A percentile compares a stretch with the other conserved stretches of the same genome.
phyloP scores from a whole-genome alignment of 2,113 vertebrate genomes.

The Aldabrachelys gigantea region DNA sequence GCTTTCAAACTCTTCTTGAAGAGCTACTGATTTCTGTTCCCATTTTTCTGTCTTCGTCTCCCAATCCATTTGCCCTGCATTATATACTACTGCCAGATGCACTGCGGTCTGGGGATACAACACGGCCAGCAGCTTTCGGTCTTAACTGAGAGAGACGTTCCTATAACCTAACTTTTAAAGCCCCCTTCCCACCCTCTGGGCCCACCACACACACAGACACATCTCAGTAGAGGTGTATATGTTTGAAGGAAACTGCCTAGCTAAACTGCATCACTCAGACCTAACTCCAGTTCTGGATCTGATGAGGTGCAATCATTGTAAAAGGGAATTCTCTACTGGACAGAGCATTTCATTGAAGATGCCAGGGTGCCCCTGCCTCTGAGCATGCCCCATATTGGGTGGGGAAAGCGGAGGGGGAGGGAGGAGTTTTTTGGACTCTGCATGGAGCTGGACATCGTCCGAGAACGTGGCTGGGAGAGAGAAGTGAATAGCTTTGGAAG shows the following conservation, averaged over 20 bases:
- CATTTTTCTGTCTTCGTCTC: too few relatives aligned
- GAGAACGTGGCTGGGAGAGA: accelerated
- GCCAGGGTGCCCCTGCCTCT: neutral
- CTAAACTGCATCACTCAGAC: too few relatives aligned
- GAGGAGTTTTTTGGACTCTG: neutral
- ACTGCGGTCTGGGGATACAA: too few relatives aligned
- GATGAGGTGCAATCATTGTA: neutral
- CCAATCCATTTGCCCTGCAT: too few relatives aligned
- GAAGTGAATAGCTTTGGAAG: neutral
- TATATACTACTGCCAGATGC: too few relatives aligned
- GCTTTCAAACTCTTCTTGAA: too few relatives aligned
- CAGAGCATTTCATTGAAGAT: neutral
- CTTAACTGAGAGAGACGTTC: neutral
- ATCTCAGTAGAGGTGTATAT: too few relatives aligned
- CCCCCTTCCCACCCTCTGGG: too few relatives aligned
- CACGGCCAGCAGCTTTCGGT: accelerated
- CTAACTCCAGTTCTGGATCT: neutral
- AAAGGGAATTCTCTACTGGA: neutral
- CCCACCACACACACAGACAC: too few relatives aligned
- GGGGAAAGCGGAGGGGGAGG: neutral
- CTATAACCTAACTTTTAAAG: neutral
- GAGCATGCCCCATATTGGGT: neutral
- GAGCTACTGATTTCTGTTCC: too few relatives aligned
- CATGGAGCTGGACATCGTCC: neutral
- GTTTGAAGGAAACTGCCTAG: too few relatives aligned